Evolutionary conservation across 1,140 invertebrate genomes (phyloP).

Genomic region (Dysdera silvatica): DNA sequence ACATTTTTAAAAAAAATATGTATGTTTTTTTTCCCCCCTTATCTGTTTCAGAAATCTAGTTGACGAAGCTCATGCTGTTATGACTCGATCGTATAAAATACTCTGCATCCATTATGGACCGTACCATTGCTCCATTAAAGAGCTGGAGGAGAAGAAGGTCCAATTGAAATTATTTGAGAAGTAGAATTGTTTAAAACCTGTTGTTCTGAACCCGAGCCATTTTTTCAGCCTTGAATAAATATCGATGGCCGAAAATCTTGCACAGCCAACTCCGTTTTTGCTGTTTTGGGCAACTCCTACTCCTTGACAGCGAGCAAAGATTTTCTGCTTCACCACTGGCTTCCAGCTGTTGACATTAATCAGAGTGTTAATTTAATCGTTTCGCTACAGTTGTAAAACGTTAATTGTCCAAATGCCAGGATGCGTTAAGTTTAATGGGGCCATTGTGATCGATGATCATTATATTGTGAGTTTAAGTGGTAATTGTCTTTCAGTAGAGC

Average conservation of each 20-base stretch:
- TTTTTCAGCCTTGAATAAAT: too few relatives aligned
- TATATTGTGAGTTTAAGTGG: too few relatives aligned
- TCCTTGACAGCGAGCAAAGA: neutral
- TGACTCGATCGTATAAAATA: slow-evolving; percentile 18
- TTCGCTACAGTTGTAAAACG: too few relatives aligned
- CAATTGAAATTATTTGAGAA: slow-evolving; percentile 25
- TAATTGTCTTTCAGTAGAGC: too few relatives aligned
- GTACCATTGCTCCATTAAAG: slow-evolving; percentile 19
- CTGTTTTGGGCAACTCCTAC: neutral
- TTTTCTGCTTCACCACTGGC: neutral
- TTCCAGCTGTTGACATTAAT: neutral
- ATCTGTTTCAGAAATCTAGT: slow-evolving; percentile 5
- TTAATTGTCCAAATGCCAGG: too few relatives aligned
- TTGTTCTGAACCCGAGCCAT: too few relatives aligned
- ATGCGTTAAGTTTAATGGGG: too few relatives aligned
- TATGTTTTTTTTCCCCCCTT: neutral
- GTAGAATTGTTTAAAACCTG: too few relatives aligned
- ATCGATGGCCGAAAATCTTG: too few relatives aligned
- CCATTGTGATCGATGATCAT: too few relatives aligned
- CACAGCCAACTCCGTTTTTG: neutral
- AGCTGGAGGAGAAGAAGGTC: slow-evolving; percentile 17
- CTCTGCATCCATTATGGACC: slow-evolving; percentile 30
- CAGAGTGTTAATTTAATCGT: neutral
- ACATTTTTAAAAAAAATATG: neutral
- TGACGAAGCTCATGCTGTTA: slow-evolving; percentile 16